Base-by-base conservation (phyloP, 2,797 vertebrate genomes). In the Allobates femoralis region DNA sequence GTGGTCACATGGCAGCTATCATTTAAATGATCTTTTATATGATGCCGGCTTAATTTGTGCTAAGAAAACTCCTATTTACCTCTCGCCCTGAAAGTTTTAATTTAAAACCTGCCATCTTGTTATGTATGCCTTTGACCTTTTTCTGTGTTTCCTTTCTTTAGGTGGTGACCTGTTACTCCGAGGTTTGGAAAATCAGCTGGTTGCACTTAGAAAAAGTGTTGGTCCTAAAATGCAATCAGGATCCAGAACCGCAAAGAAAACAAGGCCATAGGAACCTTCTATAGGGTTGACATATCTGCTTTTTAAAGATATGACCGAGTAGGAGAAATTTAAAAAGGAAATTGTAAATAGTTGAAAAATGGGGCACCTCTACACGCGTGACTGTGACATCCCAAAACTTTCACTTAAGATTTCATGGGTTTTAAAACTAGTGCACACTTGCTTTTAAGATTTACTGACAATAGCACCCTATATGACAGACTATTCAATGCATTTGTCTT, bases 131-230 rank as follows among this genome's bases (percentile, higher is more conserved):
- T 11, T n/a, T 23, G 55, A 73, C 32, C 23, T 69, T 67, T 19
- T 37, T 81, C 5, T 23, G 14, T 15, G 4, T 21, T 28, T 90
- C 90, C 89, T 60, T 81, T 90, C 93, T 90, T 19, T 94, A 99
- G 97, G 94, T 81, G 0, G 92, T 97, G 81, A 85, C 58, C 77
- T 99, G 97, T 89, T 94, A 96, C 90, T 91, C 96, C 26, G 96
- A 96, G 55, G 93, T 97, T 30, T 98, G 96, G 96, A 83, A 92
- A 83, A 90, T 90, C 8, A 95, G 96, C 37, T 97, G 96, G 97
- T 84, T 90, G 87, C 90, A 94, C 0, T 71, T 14, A 23, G 92
- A 87, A 1, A 34, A 87, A 3, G 95, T 93, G 0, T 90, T 85
- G 0, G 10, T 90, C 76, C 91, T 94, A 7, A 2, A 41, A 14